Evolutionary conservation across 64 coral and sea anemone genomes (phyloP).

Genomic region (Trachythela sp.): DNA sequence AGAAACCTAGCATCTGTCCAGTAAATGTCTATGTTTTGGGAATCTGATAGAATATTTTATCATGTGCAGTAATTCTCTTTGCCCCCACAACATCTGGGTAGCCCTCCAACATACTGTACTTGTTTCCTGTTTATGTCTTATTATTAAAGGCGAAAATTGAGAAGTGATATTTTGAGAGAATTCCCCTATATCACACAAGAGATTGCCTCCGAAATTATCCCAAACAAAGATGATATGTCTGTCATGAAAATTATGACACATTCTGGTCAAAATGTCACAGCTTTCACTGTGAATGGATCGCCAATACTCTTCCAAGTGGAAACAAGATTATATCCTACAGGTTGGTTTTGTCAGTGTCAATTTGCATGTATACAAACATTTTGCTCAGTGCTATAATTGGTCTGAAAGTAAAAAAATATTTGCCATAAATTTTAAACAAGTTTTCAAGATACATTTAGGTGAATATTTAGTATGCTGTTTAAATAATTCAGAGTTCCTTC

Average conservation of each 20-base stretch:
- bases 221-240: constrained; percentile 93
- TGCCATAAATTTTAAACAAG: too few species aligned
- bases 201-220: constrained; percentile 54
- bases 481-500: too few species aligned
- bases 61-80: too few species aligned
- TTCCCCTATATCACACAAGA: constrained; percentile 63
- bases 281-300: constrained; percentile 69
- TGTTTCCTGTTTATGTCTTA: background rate
- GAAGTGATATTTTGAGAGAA: constrained; percentile 53
- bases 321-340: constrained; percentile 81
- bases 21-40: too few species aligned
- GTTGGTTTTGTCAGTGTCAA: constrained; percentile 42
- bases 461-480: too few species aligned
- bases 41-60: too few species aligned
- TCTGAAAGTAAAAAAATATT: too few species aligned
- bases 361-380: too few species aligned
- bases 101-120: background rate
- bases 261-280: constrained; percentile 68
- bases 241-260: constrained; percentile 76
- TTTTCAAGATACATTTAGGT: too few species aligned
- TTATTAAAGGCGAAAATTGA: constrained; percentile 64
- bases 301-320: constrained; percentile 94
- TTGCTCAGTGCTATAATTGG: too few species aligned
- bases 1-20: too few species aligned
- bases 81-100: too few species aligned